These are phyloP conservation scores for Phrynosoma blainvillii DNA, from an alignment of 2,113 vertebrate species.

Conservation along the genomic window DNA sequence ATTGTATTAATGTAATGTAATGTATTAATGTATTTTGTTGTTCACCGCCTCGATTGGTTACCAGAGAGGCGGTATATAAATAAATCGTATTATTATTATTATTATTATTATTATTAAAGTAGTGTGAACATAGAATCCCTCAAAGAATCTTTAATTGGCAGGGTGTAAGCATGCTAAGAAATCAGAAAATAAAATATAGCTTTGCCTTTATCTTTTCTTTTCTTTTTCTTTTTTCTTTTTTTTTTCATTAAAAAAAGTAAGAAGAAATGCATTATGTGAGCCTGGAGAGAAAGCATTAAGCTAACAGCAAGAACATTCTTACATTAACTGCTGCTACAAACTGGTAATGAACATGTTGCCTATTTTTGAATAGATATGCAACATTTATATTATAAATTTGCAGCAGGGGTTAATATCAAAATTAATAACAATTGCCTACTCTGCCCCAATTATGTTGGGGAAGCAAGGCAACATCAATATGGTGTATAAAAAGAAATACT, in stretches of 20 bases:
- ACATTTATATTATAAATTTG: neutral
- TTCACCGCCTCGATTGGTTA: no score
- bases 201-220: neutral
- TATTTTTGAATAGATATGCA: neutral
- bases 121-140: neutral
- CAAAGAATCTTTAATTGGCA: neutral
- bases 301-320: neutral
- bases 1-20: no score
- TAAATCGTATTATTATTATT: no score
- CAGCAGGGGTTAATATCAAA: neutral
- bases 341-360: neutral
- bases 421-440: no score
- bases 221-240: no score
- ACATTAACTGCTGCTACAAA: neutral
- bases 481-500: no score
- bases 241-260: neutral
- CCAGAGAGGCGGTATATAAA: no score
- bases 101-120: no score
- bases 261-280: neutral
- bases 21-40: no score
- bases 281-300: neutral
- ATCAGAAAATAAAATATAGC: neutral
- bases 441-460: no score
- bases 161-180: neutral
- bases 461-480: no score